Conservation (phyloP, 2,113 vertebrate species). For the Rissa tridactyla region DNA sequence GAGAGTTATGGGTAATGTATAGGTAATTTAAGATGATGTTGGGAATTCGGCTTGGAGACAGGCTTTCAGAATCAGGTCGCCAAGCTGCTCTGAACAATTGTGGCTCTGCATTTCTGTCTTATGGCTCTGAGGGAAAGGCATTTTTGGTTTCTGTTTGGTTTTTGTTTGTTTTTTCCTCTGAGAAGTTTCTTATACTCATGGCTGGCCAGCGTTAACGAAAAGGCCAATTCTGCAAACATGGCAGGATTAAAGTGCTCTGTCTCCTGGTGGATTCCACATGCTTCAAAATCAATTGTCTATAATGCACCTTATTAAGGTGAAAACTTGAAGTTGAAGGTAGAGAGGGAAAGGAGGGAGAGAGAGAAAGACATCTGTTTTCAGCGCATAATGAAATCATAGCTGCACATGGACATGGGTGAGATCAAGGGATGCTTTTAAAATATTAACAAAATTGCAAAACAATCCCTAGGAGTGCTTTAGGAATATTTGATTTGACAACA, state of each 20-base stretch:
- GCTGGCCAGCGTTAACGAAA: neutral
- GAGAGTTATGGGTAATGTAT: neutral
- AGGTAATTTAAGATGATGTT: neutral
- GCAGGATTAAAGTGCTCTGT: neutral
- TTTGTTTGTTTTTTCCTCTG: neutral
- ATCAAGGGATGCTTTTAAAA: constrained; percentile 63
- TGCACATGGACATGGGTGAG: neutral
- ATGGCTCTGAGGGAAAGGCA: neutral
- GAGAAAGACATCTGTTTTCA: constrained; percentile 9
- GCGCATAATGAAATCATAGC: neutral
- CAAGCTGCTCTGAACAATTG: neutral
- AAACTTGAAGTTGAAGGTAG: neutral
- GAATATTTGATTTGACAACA: constrained; percentile 31
- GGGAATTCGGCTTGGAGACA: neutral
- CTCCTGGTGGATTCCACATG: neutral
- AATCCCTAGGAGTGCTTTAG: constrained; percentile 21
- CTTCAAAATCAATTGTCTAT: neutral
- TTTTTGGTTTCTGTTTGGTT: neutral
- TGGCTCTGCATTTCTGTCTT: neutral
- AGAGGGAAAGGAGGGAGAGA: neutral
- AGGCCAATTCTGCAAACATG: neutral
- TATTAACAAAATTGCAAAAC: constrained; percentile 52
- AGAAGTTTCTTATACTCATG: neutral
- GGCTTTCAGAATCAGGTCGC: neutral
- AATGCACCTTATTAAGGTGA: neutral